phyloP scores from a whole-genome alignment of 1,140 invertebrate genomes.

The Pogonognathellus flavescens region DNA sequence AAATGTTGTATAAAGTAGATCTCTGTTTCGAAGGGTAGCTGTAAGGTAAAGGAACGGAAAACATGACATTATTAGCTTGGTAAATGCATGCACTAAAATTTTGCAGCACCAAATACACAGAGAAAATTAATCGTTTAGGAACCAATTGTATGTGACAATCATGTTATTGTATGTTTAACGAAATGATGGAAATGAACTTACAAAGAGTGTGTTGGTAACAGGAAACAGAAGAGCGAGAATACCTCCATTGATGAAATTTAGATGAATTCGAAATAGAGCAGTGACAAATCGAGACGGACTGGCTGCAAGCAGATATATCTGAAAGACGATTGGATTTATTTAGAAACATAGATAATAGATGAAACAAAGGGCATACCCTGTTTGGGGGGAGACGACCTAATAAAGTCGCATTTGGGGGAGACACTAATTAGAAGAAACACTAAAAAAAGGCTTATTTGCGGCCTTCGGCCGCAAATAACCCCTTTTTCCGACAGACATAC shows the following conservation, averaged over 20 bases:
- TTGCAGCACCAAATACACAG: too few relatives aligned
- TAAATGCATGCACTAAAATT: neutral
- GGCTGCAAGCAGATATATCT: constrained; percentile 90
- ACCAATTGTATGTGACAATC: too few relatives aligned
- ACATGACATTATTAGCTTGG: neutral
- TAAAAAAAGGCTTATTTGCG: too few relatives aligned
- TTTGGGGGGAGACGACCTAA: too few relatives aligned
- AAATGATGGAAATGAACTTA: constrained; percentile 72
- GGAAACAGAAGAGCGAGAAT: constrained; percentile 91
- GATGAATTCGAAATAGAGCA: constrained; percentile 87
- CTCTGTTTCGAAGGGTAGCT: constrained; percentile 90
- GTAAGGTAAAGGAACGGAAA: constrained; percentile 69
- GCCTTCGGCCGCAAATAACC: too few relatives aligned
- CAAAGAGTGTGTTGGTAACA: constrained; percentile 89
- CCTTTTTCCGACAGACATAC: too few relatives aligned
- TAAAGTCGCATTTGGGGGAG: too few relatives aligned
- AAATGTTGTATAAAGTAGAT: constrained; percentile 94
- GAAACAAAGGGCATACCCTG: neutral
- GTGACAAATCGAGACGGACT: constrained; percentile 82
- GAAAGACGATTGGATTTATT: constrained; percentile 54
- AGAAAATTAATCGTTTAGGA: too few relatives aligned
- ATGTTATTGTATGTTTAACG: too few relatives aligned
- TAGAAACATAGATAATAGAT: neutral
- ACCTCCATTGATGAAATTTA: constrained; percentile 92
- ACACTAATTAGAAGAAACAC: too few relatives aligned